A percentile compares a stretch with the other conserved stretches of the same genome.
These are phyloP conservation scores for Drosophila ananassae DNA, from an alignment of 1,140 invertebrate species.

Conservation along the genomic window DNA sequence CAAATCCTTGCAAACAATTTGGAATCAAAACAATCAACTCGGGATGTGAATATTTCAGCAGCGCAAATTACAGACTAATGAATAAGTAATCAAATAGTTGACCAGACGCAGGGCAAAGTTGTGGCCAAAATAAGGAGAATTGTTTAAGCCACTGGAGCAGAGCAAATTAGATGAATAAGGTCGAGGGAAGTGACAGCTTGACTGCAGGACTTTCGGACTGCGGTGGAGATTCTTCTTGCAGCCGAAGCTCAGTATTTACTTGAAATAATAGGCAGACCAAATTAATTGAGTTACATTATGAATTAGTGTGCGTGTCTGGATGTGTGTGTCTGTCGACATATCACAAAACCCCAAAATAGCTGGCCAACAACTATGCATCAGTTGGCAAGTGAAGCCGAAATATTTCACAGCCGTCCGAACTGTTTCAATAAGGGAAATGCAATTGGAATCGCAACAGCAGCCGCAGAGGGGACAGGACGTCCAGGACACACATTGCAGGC, in stretches of 20 bases:
- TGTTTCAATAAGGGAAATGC: constrained; percentile 45
- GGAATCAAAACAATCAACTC: constrained; percentile 14
- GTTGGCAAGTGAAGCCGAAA: constrained; percentile 68
- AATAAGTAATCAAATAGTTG: constrained; percentile 15
- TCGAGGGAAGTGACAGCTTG: constrained; percentile 13
- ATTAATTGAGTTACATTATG: constrained; percentile 75
- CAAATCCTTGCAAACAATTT: not conserved
- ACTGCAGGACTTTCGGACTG: constrained; percentile 24
- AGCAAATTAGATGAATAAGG: constrained; percentile 1
- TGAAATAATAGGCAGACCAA: constrained; percentile 61
- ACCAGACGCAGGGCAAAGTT: constrained; percentile 11
- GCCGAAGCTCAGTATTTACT: constrained; percentile 15
- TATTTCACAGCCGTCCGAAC: constrained; percentile 62
- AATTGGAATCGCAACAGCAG: constrained; percentile 48
- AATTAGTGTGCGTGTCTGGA: constrained; percentile 33
- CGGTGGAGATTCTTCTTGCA: constrained; percentile 23
- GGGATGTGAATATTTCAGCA: constrained; percentile 31
- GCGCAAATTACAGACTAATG: constrained; percentile 42
- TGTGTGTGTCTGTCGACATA: constrained; percentile 18
- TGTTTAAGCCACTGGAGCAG: constrained; percentile 2
- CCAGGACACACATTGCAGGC: constrained; percentile 4
- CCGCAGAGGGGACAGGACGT: constrained; percentile 29
- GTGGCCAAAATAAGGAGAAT: not conserved
- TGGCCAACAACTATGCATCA: constrained; percentile 35
- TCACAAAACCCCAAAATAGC: constrained; percentile 56